Base-by-base conservation (phyloP, 2,888 invertebrate species). In the Dynastes maya region DNA sequence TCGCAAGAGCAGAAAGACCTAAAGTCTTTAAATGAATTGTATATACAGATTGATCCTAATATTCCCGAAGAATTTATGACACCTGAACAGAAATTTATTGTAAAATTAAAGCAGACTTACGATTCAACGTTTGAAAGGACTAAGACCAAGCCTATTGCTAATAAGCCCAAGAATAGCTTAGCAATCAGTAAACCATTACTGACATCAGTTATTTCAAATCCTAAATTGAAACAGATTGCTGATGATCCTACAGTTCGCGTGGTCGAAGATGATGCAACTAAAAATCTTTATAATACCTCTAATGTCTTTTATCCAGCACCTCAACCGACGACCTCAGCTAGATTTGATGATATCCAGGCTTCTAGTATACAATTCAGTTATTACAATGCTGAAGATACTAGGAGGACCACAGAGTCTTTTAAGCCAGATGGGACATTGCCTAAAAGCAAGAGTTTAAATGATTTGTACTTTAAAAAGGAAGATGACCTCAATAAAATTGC, bases 171-270 rank as follows among this genome's bases (percentile, higher is more conserved):
- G 83, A 85, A 83, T 80, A 85, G 84, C 68, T 84, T 86, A 13
- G 87, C 87, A 6, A 88, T 88, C 70, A 89, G 85, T 81, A 88
- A 87, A 80, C 88, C 88, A 0, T 82, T 88, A 1, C 68, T 88
- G 64, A 83, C 83, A 68, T 88, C 88, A 0, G 87, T 88, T 6
- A 82, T 86, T 51, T 78, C 82, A 0, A 88, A 88, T 82, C 87
- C 87, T 0, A 86, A 85, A 79, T 78, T 88, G 51, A 84, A 86
- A 63, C 82, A 84, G 72, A 86, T 87, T 8, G 83, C 84, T 4
- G 83, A 83, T 8, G 83, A 87, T 77, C 85, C 86, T 0, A 83
- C 82, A 22, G 77, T 88, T 65, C 83, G 81, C 22, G 83, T 83
- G 4, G 83, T 87, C 4, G 86, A 87, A 77, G 78, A 80, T 37